These are phyloP conservation scores for Ommatoiulus sabulosus DNA, from an alignment of 2,888 invertebrate genomes.

Conservation along the genomic window DNA sequence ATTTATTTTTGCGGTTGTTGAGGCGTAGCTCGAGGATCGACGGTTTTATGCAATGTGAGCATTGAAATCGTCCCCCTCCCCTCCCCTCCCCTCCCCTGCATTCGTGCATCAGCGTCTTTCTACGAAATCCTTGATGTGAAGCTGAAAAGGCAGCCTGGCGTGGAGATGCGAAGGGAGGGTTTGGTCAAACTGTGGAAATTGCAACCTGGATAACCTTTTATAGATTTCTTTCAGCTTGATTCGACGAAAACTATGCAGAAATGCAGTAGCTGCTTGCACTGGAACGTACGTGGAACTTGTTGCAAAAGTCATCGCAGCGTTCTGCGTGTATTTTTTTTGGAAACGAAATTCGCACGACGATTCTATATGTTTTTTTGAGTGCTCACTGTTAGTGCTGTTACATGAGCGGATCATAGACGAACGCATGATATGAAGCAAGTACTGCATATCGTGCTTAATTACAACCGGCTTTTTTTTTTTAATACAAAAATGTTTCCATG, in stretches of 20 bases:
- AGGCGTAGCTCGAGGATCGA: background rate
- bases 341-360: background rate
- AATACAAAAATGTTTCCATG: background rate
- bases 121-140: slow-evolving; percentile 16
- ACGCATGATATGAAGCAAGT: too few species aligned
- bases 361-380: too few species aligned
- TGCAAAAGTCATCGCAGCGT: background rate
- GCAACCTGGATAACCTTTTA: background rate
- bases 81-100: background rate
- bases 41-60: slow-evolving; percentile 2
- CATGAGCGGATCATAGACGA: too few species aligned
- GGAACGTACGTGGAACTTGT: background rate
- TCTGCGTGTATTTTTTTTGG: background rate
- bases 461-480: background rate
- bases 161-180: background rate
- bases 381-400: too few species aligned
- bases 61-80: background rate
- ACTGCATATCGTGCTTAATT: too few species aligned
- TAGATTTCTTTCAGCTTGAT: background rate
- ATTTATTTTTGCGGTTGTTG: slow-evolving; percentile 10
- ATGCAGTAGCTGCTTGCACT: background rate
- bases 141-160: slow-evolving; percentile 7
- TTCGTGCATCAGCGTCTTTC: background rate
- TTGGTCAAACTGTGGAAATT: slow-evolving; percentile 9
- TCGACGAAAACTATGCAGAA: background rate